Conservation (phyloP, 1,140 invertebrate species). For the Macrobrachium nipponense region DNA sequence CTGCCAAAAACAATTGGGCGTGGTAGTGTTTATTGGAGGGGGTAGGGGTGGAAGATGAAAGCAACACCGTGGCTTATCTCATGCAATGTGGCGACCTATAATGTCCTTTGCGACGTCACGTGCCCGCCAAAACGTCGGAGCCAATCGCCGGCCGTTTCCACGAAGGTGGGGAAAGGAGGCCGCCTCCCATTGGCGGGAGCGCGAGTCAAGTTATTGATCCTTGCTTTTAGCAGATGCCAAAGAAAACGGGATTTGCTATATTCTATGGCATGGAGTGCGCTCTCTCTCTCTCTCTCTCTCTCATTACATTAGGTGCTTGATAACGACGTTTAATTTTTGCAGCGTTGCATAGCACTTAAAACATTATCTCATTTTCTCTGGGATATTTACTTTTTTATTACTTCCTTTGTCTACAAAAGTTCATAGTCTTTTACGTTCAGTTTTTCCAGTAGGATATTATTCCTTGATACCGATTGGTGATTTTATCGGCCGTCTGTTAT, state of each 20-base stretch:
- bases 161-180: neutral
- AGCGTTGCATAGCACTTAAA: neutral
- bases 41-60: no score
- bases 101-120: constrained; percentile 13
- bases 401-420: no score
- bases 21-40: no score
- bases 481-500: no score
- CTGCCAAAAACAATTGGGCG: no score
- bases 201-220: neutral
- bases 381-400: neutral
- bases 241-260: constrained; percentile 7
- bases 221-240: neutral
- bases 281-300: constrained; percentile 15
- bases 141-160: neutral
- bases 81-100: no score
- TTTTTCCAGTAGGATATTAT: no score
- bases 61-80: no score
- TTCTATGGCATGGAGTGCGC: neutral
- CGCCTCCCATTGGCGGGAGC: neutral
- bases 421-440: no score
- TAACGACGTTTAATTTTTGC: neutral
- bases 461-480: no score
- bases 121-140: constrained; percentile 32
- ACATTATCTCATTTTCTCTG: neutral
- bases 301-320: neutral